phyloP scores from a whole-genome alignment of 2,888 invertebrate genomes.

The Pseudococcus longispinus region DNA sequence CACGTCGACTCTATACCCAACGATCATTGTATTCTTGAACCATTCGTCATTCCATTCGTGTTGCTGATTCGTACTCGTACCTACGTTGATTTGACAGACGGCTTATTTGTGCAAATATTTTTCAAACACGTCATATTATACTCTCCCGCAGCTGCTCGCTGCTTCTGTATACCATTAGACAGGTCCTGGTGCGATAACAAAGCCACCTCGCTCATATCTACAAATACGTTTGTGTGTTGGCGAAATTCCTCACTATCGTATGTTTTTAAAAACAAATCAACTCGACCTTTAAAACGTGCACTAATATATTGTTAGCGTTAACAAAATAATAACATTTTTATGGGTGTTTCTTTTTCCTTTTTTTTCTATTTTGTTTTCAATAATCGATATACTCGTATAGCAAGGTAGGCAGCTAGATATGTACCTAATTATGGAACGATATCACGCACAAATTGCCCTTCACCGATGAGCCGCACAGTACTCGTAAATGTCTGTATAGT shows the following conservation, averaged over 20 bases:
- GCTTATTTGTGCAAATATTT: slow-evolving; percentile 23
- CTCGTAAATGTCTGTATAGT: background rate
- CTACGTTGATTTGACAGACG: background rate
- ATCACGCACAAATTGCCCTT: background rate
- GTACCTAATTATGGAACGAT: background rate
- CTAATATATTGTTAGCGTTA: background rate
- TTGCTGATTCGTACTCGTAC: background rate
- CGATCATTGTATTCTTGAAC: background rate
- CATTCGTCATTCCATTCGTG: background rate
- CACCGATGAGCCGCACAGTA: background rate
- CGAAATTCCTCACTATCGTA: background rate
- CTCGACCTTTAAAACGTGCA: background rate
- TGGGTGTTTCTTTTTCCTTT: background rate
- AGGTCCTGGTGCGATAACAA: background rate
- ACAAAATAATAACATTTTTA: slow-evolving; percentile 5
- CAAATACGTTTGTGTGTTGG: background rate
- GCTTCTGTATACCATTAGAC: no score
- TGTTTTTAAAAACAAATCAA: background rate
- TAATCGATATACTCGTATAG: background rate
- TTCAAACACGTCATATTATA: background rate
- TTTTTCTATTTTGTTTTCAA: background rate
- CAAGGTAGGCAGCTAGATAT: background rate
- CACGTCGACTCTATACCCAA: background rate
- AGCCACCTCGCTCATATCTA: background rate
- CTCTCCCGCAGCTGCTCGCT: background rate